Percentiles rank a stretch among this genome's conserved stretches.
Evolutionary conservation across 2,113 vertebrate species (phyloP).

Genomic region (Xiphophorus maculatus): DNA sequence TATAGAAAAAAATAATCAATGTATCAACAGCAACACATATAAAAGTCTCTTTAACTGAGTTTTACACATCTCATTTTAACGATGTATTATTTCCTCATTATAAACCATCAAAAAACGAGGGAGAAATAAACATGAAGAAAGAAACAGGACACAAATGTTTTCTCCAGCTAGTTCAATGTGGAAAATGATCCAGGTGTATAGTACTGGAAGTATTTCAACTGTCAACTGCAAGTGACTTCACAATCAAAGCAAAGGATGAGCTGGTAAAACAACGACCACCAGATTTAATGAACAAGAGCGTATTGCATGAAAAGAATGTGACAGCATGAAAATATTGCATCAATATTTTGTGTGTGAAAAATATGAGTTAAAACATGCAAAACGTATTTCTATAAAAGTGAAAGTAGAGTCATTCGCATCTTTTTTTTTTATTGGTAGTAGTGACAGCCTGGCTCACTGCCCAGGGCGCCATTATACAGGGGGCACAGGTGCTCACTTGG

Average conservation of each 20-base stretch:
- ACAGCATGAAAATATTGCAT: neutral
- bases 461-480: neutral
- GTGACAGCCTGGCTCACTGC: neutral
- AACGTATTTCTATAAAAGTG: neutral
- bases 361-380: neutral
- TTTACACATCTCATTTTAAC: neutral
- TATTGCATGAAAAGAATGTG: neutral
- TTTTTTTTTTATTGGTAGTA: neutral
- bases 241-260: neutral
- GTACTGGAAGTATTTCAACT: too few relatives aligned
- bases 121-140: neutral
- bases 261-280: neutral
- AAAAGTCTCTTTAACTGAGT: neutral
- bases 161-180: neutral
- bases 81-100: neutral
- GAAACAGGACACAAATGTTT: neutral
- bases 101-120: neutral
- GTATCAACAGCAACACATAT: neutral
- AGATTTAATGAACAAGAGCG: neutral
- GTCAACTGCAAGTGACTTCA: neutral
- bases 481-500: neutral
- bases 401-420: neutral
- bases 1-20: slow-evolving; percentile 2
- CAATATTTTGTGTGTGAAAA: neutral
- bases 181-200: neutral